Percentiles rank a stretch among this genome's conserved stretches.
Evolutionary conservation across 1,140 invertebrate species (phyloP).

Genomic region (Pentalonia nigronervosa): DNA sequence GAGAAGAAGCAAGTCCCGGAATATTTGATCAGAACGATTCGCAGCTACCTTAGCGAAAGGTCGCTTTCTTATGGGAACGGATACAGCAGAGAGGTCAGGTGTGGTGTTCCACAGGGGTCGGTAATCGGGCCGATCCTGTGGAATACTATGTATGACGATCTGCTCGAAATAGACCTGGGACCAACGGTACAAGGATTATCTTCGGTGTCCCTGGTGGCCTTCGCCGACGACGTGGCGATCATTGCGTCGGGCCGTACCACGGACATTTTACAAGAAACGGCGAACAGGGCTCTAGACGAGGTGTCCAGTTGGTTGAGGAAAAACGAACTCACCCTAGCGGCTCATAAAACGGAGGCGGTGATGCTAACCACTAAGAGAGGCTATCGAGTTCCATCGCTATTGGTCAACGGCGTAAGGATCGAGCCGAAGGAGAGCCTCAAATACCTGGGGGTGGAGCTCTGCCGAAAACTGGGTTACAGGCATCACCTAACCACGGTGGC

Average conservation of each 20-base stretch:
- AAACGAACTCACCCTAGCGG: not conserved
- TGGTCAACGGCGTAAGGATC: not conserved
- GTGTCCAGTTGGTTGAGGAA: not conserved
- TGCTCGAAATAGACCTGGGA: not conserved
- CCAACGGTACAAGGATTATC: not conserved
- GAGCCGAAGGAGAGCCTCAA: not conserved
- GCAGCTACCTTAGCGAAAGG: not conserved
- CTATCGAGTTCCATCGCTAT: not conserved
- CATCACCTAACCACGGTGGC: not conserved
- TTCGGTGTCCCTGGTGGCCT: not conserved
- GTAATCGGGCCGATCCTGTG: not conserved
- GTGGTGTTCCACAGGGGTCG: slow-evolving; percentile 46
- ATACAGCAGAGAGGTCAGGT: not conserved
- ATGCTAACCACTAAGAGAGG: not conserved
- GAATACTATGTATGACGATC: too few relatives aligned
- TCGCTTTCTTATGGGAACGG: not conserved
- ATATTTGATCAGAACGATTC: not conserved
- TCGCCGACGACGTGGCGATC: slow-evolving; percentile 20
- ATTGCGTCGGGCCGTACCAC: not conserved
- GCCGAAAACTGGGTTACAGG: not conserved
- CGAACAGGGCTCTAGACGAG: not conserved
- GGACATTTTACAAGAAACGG: not conserved
- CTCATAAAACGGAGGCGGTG: not conserved
- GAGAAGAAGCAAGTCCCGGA: not conserved
- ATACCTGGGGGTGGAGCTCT: not conserved